Percentiles rank a stretch among this genome's conserved stretches.
These are phyloP conservation scores for Eutolmus rufibarbis DNA, from an alignment of 2,888 invertebrate species.

Conservation along the genomic window DNA sequence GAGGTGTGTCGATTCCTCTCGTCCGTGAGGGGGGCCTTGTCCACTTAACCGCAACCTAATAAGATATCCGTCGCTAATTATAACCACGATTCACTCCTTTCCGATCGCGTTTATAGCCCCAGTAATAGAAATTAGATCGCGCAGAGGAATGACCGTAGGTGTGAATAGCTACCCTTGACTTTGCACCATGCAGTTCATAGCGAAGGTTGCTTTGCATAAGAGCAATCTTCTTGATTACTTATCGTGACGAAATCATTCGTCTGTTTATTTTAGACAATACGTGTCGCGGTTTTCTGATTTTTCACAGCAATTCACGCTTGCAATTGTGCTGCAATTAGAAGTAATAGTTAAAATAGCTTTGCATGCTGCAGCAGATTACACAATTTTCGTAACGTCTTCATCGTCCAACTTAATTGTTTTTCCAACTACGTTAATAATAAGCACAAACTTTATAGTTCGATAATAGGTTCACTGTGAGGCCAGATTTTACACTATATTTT, in stretches of 20 bases:
- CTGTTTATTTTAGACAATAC: background rate
- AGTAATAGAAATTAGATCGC: background rate
- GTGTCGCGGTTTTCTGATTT: background rate
- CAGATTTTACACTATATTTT: too few species aligned
- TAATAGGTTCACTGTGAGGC: too few species aligned
- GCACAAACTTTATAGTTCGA: background rate
- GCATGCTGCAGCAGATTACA: background rate
- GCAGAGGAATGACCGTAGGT: background rate
- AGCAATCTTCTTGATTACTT: background rate
- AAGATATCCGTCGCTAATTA: background rate
- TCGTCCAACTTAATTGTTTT: background rate
- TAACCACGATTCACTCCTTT: background rate
- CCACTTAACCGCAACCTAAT: background rate
- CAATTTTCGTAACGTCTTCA: background rate
- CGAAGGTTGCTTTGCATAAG: background rate
- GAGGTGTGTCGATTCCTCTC: background rate
- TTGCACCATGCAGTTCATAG: background rate
- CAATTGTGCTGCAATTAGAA: background rate
- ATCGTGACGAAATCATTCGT: background rate
- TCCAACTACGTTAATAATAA: background rate
- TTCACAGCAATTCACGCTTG: background rate
- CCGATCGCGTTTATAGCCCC: background rate
- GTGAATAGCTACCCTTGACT: background rate
- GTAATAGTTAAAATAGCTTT: background rate
- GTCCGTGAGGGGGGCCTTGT: background rate